Evolutionary conservation across 2,888 invertebrate species (phyloP), one percentile per base, ranked within the genome.

Genomic region (Plagodis pulveraria): DNA sequence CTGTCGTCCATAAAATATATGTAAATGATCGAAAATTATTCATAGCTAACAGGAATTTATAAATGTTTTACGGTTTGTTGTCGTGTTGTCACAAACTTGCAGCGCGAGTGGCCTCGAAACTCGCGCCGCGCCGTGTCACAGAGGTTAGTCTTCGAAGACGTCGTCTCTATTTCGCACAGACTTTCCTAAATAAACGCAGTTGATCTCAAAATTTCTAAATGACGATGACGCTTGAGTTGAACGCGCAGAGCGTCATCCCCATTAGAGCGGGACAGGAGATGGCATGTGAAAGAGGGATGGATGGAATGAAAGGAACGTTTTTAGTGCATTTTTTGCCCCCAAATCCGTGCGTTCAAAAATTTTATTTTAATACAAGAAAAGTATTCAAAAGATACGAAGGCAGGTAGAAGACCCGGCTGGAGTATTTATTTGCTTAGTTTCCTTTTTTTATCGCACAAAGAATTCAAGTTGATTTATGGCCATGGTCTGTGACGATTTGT

Each of bases 361-460:
- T 89, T 91, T 91, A 90, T 91, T 92, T 91, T 88, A 91, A 89
- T 90, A 88, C 87, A 89, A 90, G 87, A 87, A 84, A 86, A 87
- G 87, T 86, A 91, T 90, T 90, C 87, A 86, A 89, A 89, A 88
- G 90, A 89, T 87, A 87, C 86, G 86, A 81, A 83, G 76, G 87
- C 92, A 92, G 92, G 92, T 92, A 92, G 91, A 86, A 78, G 81
- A 71, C 72, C 75, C 76, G 70, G 73, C 74, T 82, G 73, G 83
- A 83, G 87, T 91, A 89, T 92, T 92, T 92, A 89, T 92, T 92
- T 92, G 91, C 87, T 91, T 87, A 88, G 86, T 81, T 86, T 82
- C 73, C 83, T 87, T 88, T 71, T 85, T 86, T 86, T 85, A 79
- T 84, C 77, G 69, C 84, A 83, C 87, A 84, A 88, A 89, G 88